A percentile compares a stretch with the other conserved stretches of the same genome.
Evolutionary conservation across 2,113 vertebrate genomes (phyloP).

Genomic region (Nanorana parkeri): DNA sequence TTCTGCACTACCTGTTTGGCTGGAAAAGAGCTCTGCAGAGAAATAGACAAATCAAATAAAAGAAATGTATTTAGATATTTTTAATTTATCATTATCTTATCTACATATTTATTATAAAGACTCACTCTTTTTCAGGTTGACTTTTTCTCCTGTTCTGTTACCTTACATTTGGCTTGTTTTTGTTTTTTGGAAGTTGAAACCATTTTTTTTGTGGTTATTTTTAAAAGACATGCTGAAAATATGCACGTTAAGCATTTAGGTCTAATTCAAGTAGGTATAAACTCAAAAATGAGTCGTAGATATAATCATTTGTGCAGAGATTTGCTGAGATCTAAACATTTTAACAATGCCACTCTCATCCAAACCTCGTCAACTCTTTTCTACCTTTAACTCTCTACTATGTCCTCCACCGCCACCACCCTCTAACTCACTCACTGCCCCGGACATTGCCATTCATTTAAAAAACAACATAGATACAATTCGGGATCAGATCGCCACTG

Average conservation of each 20-base stretch:
- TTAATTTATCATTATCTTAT: conserved; percentile 1
- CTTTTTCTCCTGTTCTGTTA: not conserved
- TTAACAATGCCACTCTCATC: no score
- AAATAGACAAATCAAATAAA: conserved; percentile 1
- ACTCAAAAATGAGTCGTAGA: no score
- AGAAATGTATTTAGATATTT: not conserved
- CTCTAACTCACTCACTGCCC: no score
- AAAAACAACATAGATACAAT: no score
- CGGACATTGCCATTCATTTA: no score
- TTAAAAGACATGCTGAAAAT: not conserved
- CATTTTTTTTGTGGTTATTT: not conserved
- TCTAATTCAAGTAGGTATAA: not conserved
- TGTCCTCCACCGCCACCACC: no score
- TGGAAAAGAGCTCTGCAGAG: not conserved
- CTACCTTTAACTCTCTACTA: no score
- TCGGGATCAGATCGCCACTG: no score
- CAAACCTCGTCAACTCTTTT: no score
- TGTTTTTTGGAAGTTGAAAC: not conserved
- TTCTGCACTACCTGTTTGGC: not conserved
- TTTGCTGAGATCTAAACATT: no score
- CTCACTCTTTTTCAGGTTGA: not conserved
- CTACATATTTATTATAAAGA: not conserved
- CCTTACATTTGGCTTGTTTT: conserved; percentile 7
- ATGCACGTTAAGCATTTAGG: not conserved
- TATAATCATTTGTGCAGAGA: no score